phyloP scores from a whole-genome alignment of 2,888 invertebrate species.

The Sarcophaga caerulescens region DNA sequence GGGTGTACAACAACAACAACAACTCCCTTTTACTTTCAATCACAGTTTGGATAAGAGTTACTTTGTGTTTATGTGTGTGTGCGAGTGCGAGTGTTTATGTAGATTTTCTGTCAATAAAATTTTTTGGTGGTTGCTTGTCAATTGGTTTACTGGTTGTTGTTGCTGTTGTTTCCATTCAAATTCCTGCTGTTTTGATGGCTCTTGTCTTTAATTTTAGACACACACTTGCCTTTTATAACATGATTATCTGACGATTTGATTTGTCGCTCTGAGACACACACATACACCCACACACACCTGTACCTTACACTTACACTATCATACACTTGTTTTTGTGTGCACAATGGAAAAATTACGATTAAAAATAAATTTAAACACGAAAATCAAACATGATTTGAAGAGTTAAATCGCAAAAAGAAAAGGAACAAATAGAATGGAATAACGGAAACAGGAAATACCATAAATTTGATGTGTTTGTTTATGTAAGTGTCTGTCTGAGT shows the following conservation, averaged over 20 bases:
- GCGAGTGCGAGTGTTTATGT: conserved; percentile 28
- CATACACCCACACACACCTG: conserved; percentile 72
- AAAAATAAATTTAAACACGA: conserved; percentile 67
- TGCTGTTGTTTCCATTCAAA: conserved; percentile 41
- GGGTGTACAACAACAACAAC: conserved; percentile 36
- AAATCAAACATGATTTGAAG: conserved; percentile 51
- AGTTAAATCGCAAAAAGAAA: conserved; percentile 63
- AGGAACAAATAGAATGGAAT: not conserved
- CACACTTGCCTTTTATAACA: conserved; percentile 80
- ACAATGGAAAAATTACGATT: conserved; percentile 66
- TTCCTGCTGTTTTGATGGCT: conserved; percentile 73
- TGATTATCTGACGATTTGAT: conserved; percentile 81
- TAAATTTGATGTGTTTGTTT: not conserved
- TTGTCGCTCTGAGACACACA: conserved; percentile 78
- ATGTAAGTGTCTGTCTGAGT: not conserved
- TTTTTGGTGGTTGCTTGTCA: conserved; percentile 56
- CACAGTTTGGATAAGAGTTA: not conserved
- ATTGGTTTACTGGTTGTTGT: conserved; percentile 38
- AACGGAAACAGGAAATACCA: conserved; percentile 63
- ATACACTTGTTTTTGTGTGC: not conserved
- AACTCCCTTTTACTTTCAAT: not conserved
- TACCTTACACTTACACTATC: not conserved
- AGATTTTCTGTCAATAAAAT: conserved; percentile 54
- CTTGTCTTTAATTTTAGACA: conserved; percentile 76
- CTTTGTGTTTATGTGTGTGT: not conserved